These are phyloP conservation scores for Sceloporus undulatus DNA, from an alignment of 2,113 vertebrate species.

Conservation along the genomic window DNA sequence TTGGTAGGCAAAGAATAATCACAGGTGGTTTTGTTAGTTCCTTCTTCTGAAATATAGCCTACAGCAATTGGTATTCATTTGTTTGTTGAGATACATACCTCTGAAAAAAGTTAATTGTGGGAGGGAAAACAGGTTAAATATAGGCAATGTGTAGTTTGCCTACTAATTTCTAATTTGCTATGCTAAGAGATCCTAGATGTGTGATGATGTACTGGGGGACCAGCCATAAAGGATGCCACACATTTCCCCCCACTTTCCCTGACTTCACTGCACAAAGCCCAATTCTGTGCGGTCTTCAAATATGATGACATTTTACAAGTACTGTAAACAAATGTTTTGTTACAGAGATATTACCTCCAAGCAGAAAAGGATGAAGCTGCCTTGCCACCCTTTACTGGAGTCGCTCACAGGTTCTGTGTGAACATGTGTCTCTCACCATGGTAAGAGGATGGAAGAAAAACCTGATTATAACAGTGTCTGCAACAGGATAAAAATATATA, in stretches of 20 bases:
- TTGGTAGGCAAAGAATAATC: too few relatives aligned
- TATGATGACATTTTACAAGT: neutral
- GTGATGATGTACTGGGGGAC: neutral
- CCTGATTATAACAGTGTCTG: neutral
- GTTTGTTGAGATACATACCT: too few relatives aligned
- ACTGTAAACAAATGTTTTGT: neutral
- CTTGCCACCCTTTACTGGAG: neutral
- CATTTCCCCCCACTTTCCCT: neutral
- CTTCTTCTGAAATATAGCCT: too few relatives aligned
- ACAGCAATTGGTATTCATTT: too few relatives aligned
- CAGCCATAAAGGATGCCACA: neutral
- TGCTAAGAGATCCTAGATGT: neutral
- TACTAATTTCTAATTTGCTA: too few relatives aligned
- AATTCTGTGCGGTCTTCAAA: neutral
- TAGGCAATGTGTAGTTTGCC: too few relatives aligned
- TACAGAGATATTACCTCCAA: neutral
- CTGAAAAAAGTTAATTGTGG: too few relatives aligned
- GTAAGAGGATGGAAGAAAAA: neutral
- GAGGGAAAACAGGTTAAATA: too few relatives aligned
- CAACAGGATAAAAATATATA: constrained; percentile 11
- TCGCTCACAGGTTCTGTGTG: neutral
- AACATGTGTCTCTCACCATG: neutral
- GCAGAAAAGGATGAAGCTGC: neutral
- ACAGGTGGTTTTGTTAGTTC: too few relatives aligned
- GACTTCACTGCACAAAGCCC: neutral